These are phyloP conservation scores for Aythya baeri DNA, from an alignment of 2,113 vertebrate genomes.

Conservation along the genomic window DNA sequence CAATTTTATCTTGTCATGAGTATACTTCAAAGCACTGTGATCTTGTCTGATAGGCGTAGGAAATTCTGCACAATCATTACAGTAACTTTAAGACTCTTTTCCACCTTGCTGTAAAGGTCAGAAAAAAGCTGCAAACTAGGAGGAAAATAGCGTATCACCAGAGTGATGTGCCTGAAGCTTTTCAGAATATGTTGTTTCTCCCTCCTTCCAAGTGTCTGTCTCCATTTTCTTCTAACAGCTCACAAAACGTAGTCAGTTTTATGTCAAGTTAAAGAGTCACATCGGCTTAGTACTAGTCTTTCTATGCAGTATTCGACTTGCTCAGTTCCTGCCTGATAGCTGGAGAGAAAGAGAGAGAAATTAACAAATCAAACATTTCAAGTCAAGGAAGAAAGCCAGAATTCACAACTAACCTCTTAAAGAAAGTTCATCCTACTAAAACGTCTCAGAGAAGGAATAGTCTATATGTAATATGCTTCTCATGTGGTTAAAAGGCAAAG, in stretches of 20 bases:
- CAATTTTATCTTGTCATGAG: slow-evolving; percentile 75
- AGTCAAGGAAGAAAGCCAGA: not conserved
- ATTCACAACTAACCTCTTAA: not conserved
- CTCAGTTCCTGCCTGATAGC: slow-evolving; percentile 98
- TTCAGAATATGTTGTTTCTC: slow-evolving; percentile 67
- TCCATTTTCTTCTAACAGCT: slow-evolving; percentile 73
- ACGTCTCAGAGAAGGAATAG: rapidly evolving
- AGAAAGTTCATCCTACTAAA: not conserved
- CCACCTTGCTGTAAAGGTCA: slow-evolving; percentile 78
- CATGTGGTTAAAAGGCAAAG: not conserved
- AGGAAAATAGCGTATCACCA: slow-evolving; percentile 74
- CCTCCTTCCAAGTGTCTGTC: slow-evolving; percentile 74
- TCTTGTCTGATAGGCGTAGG: slow-evolving; percentile 77
- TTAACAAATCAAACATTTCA: not conserved
- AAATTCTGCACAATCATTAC: slow-evolving; percentile 87
- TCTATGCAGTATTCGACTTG: slow-evolving; percentile 93
- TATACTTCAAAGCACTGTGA: slow-evolving; percentile 76
- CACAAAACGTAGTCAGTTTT: slow-evolving; percentile 78
- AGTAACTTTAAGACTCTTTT: slow-evolving; percentile 78
- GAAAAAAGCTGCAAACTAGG: slow-evolving; percentile 78
- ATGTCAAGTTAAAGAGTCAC: slow-evolving; percentile 78
- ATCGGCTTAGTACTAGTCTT: slow-evolving; percentile 66
- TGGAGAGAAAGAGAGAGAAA: slow-evolving; percentile 49
- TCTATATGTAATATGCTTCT: not conserved
- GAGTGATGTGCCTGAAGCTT: slow-evolving; percentile 73